Percentiles rank a stretch among this genome's conserved stretches.
Conservation (phyloP, 2,888 invertebrate genomes). For the Tipula confusa region DNA sequence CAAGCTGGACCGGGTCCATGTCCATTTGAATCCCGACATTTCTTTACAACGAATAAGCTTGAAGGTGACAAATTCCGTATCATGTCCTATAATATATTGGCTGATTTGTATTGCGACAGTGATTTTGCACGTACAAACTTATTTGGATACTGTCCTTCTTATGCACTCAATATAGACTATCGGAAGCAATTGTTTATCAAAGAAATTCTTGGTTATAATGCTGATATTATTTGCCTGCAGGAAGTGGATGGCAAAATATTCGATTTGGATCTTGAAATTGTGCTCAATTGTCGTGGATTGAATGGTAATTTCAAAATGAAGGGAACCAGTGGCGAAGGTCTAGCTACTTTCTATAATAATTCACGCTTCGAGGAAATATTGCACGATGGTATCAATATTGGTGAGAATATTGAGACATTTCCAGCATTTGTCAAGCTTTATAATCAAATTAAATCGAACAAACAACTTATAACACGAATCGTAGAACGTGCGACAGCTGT, state of each 20-base stretch:
- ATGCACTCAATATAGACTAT: slow-evolving; percentile 78
- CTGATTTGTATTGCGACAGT: slow-evolving; percentile 85
- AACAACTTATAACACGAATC: slow-evolving; percentile 56
- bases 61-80: slow-evolving; percentile 57
- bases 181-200: slow-evolving; percentile 79
- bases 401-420: slow-evolving; percentile 55
- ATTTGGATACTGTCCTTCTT: slow-evolving; percentile 78
- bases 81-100: slow-evolving; percentile 85
- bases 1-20: slow-evolving; percentile 72
- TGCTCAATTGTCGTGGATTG: slow-evolving; percentile 56
- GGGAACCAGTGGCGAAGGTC: slow-evolving; percentile 72
- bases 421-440: slow-evolving; percentile 57
- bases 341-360: slow-evolving; percentile 70
- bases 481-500: slow-evolving; percentile 63
- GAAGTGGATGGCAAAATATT: slow-evolving; percentile 85
- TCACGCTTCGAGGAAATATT: slow-evolving; percentile 58
- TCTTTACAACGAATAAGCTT: slow-evolving; percentile 60
- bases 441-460: slow-evolving; percentile 58
- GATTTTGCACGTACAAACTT: slow-evolving; percentile 67
- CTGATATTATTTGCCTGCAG: slow-evolving; percentile 86
- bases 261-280: slow-evolving; percentile 59
- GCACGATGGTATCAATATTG: slow-evolving; percentile 56
- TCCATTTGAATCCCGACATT: slow-evolving; percentile 76
- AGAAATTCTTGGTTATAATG: slow-evolving; percentile 74
- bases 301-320: slow-evolving; percentile 65